phyloP scores from a whole-genome alignment of 64 coral and sea anemone species.

The Pachyseris speciosa region DNA sequence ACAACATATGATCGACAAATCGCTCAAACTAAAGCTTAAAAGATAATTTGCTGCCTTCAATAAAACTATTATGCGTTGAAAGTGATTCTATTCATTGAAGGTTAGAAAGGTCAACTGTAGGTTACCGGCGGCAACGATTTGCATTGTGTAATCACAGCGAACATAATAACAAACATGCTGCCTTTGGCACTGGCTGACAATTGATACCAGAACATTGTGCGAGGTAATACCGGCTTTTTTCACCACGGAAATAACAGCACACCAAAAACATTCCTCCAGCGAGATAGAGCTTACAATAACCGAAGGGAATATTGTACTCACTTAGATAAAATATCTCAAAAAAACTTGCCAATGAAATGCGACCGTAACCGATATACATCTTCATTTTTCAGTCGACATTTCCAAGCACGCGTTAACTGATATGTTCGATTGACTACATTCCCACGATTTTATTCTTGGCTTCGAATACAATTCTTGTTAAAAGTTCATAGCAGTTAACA shows the following conservation, averaged over 20 bases:
- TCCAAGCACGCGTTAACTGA: constrained; percentile 7
- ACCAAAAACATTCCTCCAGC: not conserved
- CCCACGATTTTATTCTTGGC: not conserved
- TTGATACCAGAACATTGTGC: not conserved
- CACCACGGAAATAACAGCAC: not conserved
- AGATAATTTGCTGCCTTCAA: constrained; percentile 45
- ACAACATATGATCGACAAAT: constrained; percentile 15
- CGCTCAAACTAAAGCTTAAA: constrained; percentile 6
- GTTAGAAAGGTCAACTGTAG: constrained; percentile 50
- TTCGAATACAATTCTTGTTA: not conserved
- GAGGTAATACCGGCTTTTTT: not conserved
- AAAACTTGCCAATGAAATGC: not conserved
- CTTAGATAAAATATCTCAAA: not conserved
- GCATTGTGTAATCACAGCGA: constrained; percentile 21
- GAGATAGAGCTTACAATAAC: not conserved
- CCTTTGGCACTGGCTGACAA: not conserved
- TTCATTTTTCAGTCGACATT: constrained; percentile 15
- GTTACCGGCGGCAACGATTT: not conserved
- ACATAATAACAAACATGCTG: not conserved
- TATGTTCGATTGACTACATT: not conserved
- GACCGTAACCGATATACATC: constrained; percentile 22
- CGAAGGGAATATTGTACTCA: not conserved
- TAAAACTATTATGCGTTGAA: constrained; percentile 61
- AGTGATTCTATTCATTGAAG: constrained; percentile 48
- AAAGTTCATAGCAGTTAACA: not conserved